Conservation (phyloP, 2,113 vertebrate genomes). For the Leucosticte australis region DNA sequence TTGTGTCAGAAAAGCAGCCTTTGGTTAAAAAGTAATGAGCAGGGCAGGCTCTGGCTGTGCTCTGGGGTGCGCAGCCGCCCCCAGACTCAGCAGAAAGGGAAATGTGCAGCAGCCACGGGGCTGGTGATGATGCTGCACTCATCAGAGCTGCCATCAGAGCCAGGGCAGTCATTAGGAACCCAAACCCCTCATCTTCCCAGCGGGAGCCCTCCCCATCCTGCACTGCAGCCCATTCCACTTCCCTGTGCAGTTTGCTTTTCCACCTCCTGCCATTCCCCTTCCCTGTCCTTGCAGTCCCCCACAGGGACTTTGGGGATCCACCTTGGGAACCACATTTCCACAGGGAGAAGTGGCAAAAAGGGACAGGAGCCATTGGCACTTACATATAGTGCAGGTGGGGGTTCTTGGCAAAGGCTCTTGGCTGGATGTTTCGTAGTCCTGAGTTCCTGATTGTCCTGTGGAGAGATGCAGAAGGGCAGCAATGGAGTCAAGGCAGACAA, state of each 20-base stretch:
- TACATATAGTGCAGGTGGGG: slow-evolving; percentile 95
- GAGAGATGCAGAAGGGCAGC: slow-evolving; percentile 21
- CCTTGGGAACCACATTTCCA: neutral
- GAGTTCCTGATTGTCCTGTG: slow-evolving; percentile 95
- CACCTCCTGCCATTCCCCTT: neutral
- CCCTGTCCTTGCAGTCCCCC: neutral
- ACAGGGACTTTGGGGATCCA: rapidly evolving
- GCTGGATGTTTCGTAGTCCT: slow-evolving; percentile 90
- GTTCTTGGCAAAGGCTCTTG: slow-evolving; percentile 93
- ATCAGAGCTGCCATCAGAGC: neutral
- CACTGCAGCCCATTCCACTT: neutral
- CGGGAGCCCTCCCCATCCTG: neutral
- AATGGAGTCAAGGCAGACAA: neutral
- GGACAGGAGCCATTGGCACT: slow-evolving; percentile 41
- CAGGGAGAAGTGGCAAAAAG: neutral
- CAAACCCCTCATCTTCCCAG: neutral
- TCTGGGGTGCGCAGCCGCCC: rapidly evolving
- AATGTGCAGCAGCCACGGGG: neutral
- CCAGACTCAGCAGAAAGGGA: neutral
- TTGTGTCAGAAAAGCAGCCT: neutral
- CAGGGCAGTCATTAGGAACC: neutral
- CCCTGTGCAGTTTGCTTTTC: neutral
- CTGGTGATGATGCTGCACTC: neutral
- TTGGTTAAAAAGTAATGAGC: neutral
- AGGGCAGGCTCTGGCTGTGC: neutral